Evolutionary conservation across 2,797 vertebrate genomes (phyloP).

Genomic region (Valencia hispanica): DNA sequence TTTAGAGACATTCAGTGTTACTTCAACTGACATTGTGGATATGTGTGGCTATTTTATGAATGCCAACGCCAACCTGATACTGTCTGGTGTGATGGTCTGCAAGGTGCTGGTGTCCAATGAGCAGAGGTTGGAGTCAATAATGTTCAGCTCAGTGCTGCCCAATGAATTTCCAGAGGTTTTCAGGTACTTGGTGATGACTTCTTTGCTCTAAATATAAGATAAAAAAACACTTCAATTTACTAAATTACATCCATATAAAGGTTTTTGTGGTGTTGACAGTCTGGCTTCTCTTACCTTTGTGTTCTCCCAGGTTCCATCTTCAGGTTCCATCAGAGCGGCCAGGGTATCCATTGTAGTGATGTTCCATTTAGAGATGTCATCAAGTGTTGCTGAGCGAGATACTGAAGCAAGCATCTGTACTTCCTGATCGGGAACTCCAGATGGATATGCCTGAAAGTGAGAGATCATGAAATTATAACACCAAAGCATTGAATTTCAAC

Average conservation of each 20-base stretch:
- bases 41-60: not conserved
- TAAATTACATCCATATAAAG: not conserved
- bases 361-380: constrained; percentile 57
- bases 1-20: not conserved
- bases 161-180: constrained; percentile 48
- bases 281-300: constrained; percentile 44
- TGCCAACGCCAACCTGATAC: constrained; percentile 50
- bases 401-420: constrained; percentile 53
- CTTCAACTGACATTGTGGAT: not conserved
- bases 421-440: constrained; percentile 52
- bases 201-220: constrained; percentile 61
- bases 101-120: constrained; percentile 58
- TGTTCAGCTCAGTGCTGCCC: constrained; percentile 60
- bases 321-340: constrained; percentile 54
- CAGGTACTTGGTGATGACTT: constrained; percentile 70
- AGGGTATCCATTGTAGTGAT: constrained; percentile 66
- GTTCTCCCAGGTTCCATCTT: constrained; percentile 59
- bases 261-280: not conserved
- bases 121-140: constrained; percentile 64
- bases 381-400: constrained; percentile 58
- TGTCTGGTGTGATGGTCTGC: constrained; percentile 55
- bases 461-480: not conserved
- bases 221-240: constrained; percentile 4
- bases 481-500: not conserved
- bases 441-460: constrained; percentile 59